Conservation (phyloP, 1,140 invertebrate species). For the Nebria ingens region DNA sequence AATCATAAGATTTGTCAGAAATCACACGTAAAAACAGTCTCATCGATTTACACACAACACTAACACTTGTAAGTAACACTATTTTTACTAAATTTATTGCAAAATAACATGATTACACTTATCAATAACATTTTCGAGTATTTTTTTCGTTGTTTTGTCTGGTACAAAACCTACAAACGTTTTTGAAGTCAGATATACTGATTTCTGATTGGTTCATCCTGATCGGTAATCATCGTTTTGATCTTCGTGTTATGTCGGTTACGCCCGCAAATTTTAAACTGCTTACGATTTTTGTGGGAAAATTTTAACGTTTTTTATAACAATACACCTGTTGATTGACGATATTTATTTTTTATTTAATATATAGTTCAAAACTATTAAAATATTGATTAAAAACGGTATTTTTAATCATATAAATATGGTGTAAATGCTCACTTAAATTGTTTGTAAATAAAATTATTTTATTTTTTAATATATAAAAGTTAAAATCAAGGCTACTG, state of each 20-base stretch:
- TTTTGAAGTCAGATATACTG: constrained; percentile 4
- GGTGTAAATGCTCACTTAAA: background rate
- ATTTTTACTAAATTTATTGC: background rate
- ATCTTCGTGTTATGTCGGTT: too few relatives aligned
- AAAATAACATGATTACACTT: constrained; percentile 3
- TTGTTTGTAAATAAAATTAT: background rate
- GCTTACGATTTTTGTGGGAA: too few relatives aligned
- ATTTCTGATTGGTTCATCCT: background rate
- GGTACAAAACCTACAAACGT: too few relatives aligned
- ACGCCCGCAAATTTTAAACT: too few relatives aligned
- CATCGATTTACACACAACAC: background rate
- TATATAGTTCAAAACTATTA: too few relatives aligned
- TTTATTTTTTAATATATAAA: background rate
- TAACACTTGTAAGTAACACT: background rate
- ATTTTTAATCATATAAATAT: too few relatives aligned
- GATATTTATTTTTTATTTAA: too few relatives aligned
- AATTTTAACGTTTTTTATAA: too few relatives aligned
- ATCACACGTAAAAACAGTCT: background rate
- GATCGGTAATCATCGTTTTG: background rate
- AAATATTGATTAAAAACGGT: too few relatives aligned
- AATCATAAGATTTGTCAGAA: background rate
- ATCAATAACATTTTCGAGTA: constrained; percentile 3
- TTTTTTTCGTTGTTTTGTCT: constrained; percentile 8
- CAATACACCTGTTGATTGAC: too few relatives aligned
- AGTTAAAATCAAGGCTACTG: background rate